Evolutionary conservation across 2,113 vertebrate genomes (phyloP).

Genomic region (Urocitellus parryii): DNA sequence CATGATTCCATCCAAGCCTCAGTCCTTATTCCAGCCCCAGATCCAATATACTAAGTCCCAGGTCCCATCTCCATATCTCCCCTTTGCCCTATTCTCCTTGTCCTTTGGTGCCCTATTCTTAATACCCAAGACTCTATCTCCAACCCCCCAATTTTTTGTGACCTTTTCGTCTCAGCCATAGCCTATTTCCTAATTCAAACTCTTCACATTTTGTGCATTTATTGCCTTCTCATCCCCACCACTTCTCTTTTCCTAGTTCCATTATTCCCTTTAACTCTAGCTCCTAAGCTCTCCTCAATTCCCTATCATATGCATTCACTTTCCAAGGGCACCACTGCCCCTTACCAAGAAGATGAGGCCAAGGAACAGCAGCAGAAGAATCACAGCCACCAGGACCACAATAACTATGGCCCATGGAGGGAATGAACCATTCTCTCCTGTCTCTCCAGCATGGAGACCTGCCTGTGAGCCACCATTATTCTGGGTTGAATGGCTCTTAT

Average conservation of each 20-base stretch:
- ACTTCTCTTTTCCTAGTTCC: background rate
- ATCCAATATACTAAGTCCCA: background rate
- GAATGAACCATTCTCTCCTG: background rate
- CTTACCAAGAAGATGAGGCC: conserved; percentile 80
- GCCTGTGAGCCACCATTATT: background rate
- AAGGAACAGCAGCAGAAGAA: conserved; percentile 72
- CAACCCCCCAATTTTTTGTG: background rate
- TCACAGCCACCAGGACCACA: conserved; percentile 76
- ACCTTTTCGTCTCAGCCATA: background rate
- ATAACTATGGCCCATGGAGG: conserved; percentile 81
- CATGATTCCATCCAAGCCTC: background rate
- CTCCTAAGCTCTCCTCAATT: background rate
- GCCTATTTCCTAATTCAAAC: background rate
- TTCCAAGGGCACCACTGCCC: background rate
- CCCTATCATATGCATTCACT: background rate
- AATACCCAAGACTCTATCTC: background rate
- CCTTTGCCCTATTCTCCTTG: background rate
- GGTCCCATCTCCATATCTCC: background rate
- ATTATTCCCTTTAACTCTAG: background rate
- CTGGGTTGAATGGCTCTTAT: background rate
- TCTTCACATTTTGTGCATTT: background rate
- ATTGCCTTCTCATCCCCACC: background rate
- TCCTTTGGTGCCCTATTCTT: background rate
- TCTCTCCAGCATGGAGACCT: background rate
- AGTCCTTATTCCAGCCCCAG: background rate